Conservation (phyloP, 2,888 invertebrate genomes). For the Gandaritis pyraliata region DNA sequence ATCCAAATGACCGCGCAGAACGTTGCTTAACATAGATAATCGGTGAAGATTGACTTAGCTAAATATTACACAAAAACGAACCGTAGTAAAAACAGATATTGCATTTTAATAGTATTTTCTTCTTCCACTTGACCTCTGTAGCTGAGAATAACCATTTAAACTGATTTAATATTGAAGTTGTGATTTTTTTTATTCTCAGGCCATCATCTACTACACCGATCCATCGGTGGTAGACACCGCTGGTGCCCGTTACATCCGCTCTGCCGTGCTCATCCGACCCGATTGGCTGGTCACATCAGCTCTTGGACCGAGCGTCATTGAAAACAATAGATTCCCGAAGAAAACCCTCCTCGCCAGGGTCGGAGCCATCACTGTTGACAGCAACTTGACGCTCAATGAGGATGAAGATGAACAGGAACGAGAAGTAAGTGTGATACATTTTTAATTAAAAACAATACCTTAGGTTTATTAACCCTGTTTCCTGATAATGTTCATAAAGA, state of each 20-base stretch:
- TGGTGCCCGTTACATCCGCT: slow-evolving; percentile 60
- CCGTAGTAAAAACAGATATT: no score
- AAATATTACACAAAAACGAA: no score
- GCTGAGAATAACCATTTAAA: no score
- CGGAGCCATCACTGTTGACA: slow-evolving; percentile 66
- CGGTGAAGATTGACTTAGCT: no score
- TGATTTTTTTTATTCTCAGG: slow-evolving; percentile 56
- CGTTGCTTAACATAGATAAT: no score
- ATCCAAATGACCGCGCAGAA: no score
- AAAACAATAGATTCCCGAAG: slow-evolving; percentile 59
- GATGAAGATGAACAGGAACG: slow-evolving; percentile 77
- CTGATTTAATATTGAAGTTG: no score
- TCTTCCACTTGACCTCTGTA: no score
- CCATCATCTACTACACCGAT: slow-evolving; percentile 72
- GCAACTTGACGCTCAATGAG: slow-evolving; percentile 67
- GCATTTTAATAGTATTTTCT: no score
- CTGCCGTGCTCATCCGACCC: slow-evolving; percentile 63
- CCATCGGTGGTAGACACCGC: slow-evolving; percentile 57
- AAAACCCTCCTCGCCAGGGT: slow-evolving; percentile 72
- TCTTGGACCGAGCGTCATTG: slow-evolving; percentile 51
- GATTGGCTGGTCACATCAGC: slow-evolving; percentile 70
- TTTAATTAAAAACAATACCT: no score
- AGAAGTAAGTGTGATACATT: slow-evolving; percentile 56
- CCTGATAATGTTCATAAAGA: no score
- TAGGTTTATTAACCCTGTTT: no score